Percentiles rank a stretch among this genome's conserved stretches.
Conservation (phyloP, 2,797 vertebrate species). For the Phoxinus dragarum region DNA sequence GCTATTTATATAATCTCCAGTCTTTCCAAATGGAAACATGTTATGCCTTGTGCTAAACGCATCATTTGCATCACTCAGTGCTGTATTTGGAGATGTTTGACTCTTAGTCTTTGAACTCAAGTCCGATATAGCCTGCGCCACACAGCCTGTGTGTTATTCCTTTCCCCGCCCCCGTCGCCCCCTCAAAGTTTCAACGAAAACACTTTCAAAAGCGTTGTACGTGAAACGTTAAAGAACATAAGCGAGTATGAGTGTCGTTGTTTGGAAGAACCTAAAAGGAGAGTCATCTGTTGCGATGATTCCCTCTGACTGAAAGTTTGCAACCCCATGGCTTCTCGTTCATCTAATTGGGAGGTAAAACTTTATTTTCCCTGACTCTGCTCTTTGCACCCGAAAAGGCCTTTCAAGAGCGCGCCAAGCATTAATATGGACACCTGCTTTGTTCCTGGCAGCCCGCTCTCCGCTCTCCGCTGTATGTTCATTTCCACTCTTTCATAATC, state of each 20-base stretch:
- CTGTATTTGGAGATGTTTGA: constrained; percentile 63
- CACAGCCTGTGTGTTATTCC: constrained; percentile 38
- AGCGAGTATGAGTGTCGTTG: constrained; percentile 43
- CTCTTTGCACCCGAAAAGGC: constrained; percentile 54
- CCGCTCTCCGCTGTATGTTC: constrained; percentile 47
- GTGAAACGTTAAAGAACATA: constrained; percentile 38
- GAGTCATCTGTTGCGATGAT: constrained; percentile 54
- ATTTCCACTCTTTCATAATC: constrained; percentile 57
- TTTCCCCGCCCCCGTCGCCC: constrained; percentile 1
- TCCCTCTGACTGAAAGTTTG: constrained; percentile 52
- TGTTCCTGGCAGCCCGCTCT: constrained; percentile 71
- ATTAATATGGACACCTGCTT: constrained; percentile 80
- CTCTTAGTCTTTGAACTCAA: constrained; percentile 56
- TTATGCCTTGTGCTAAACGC: constrained; percentile 73
- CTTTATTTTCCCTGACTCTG: constrained; percentile 47
- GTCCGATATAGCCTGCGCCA: constrained; percentile 28
- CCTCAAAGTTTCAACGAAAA: constrained; percentile 25
- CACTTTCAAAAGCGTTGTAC: constrained; percentile 25
- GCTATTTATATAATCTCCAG: constrained; percentile 79
- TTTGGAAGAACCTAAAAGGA: constrained; percentile 53
- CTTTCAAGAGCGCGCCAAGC: constrained; percentile 74
- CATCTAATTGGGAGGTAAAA: constrained; percentile 48
- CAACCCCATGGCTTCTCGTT: constrained; percentile 51
- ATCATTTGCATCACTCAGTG: constrained; percentile 64
- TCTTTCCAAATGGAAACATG: constrained; percentile 73